Conservation (phyloP, 2,113 vertebrate species). For the Anarrhichthys ocellatus region DNA sequence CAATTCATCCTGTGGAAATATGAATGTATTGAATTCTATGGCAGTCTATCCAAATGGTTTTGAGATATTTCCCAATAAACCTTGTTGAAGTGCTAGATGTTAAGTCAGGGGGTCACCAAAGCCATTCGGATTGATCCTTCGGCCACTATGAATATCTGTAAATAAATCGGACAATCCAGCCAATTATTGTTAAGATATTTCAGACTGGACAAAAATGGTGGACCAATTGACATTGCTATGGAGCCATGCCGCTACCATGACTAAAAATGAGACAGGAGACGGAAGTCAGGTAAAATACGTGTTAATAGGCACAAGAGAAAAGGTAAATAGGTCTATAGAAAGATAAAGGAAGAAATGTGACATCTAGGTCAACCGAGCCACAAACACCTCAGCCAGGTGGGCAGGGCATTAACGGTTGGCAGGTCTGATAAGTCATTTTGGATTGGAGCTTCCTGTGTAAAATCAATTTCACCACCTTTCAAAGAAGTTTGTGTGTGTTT, state of each 20-base stretch:
- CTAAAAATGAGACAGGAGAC: background rate
- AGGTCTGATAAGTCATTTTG: conserved; percentile 61
- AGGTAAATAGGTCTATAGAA: background rate
- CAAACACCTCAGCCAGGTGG: conserved; percentile 21
- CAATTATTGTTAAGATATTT: background rate
- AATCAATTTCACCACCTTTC: conserved; percentile 50
- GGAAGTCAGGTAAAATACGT: conserved; percentile 1
- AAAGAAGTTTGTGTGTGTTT: background rate
- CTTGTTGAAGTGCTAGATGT: too few species aligned
- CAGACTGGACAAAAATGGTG: background rate
- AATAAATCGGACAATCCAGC: background rate
- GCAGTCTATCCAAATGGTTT: background rate
- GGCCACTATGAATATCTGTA: background rate
- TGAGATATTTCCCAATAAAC: background rate
- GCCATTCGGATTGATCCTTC: background rate
- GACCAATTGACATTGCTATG: background rate
- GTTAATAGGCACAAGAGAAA: background rate
- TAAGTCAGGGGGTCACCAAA: background rate
- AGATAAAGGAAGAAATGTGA: conserved; percentile 23
- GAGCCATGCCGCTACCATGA: background rate
- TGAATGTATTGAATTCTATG: background rate
- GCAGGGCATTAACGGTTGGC: conserved; percentile 37
- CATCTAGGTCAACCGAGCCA: conserved; percentile 10
- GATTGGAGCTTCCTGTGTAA: conserved; percentile 58
- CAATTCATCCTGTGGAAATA: background rate